Conservation (phyloP, 2,888 invertebrate species). For the Parasteatoda lunata region DNA sequence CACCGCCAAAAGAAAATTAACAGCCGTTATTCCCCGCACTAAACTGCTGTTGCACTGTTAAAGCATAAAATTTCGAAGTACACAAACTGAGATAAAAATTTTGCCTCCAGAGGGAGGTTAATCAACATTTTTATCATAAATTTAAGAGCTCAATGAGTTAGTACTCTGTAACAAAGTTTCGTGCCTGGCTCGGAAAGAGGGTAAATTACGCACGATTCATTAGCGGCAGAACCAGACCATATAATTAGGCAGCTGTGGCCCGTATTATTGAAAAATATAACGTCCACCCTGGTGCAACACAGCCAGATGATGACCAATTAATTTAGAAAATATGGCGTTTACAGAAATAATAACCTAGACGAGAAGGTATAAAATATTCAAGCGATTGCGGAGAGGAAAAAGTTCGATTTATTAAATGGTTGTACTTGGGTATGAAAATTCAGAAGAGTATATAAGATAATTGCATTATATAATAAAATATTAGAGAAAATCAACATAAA, state of each 20-base stretch:
- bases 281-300: constrained; percentile 29
- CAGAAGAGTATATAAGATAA: too few species aligned
- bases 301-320: constrained; percentile 13
- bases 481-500: too few species aligned
- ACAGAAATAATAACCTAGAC: too few species aligned
- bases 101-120: background rate
- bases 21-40: background rate
- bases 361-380: too few species aligned
- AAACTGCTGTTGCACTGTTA: background rate
- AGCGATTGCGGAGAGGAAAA: too few species aligned
- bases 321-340: background rate
- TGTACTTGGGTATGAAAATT: too few species aligned
- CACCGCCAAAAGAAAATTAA: constrained; percentile 7
- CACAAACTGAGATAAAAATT: background rate
- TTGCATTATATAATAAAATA: too few species aligned
- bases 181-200: background rate
- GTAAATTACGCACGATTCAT: constrained; percentile 45
- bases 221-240: constrained; percentile 22
- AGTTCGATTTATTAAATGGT: too few species aligned
- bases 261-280: constrained; percentile 35
- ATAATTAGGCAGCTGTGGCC: constrained; percentile 39
- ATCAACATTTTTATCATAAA: constrained; percentile 23
- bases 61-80: constrained; percentile 2
- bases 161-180: background rate
- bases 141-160: constrained; percentile 30